Percentiles rank a stretch among this genome's conserved stretches.
Conservation (phyloP, 2,113 vertebrate genomes). For the Engraulis encrasicolus region DNA sequence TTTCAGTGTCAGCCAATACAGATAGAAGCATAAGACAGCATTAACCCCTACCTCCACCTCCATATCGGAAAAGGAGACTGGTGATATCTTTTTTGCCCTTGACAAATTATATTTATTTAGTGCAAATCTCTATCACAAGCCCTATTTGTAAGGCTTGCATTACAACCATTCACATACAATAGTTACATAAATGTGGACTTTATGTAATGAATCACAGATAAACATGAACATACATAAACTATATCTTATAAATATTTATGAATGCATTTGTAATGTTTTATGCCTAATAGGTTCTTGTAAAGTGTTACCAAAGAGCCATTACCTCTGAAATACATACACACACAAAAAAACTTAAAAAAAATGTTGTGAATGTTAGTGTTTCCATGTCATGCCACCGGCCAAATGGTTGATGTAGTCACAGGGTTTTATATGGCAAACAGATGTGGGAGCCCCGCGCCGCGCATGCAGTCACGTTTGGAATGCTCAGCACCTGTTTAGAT, state of each 20-base stretch:
- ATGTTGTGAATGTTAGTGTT: slow-evolving; percentile 62
- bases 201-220: not conserved
- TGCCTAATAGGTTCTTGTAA: not conserved
- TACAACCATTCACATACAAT: no score
- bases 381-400: slow-evolving; percentile 66
- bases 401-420: slow-evolving; percentile 67
- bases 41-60: no score
- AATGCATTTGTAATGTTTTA: not conserved
- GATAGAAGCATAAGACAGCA: no score
- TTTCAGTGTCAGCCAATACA: no score
- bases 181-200: not conserved
- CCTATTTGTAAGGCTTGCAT: no score
- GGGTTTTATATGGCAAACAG: slow-evolving; percentile 78
- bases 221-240: no score
- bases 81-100: no score
- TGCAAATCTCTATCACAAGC: no score
- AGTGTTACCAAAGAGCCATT: not conserved
- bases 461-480: slow-evolving; percentile 35
- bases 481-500: slow-evolving; percentile 78
- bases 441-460: slow-evolving; percentile 71
- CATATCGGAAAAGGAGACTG: no score
- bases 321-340: not conserved
- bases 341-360: not conserved
- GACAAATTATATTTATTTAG: no score
- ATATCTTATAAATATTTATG: not conserved